Conservation (phyloP, 2,113 vertebrate species). For the Solea solea region DNA sequence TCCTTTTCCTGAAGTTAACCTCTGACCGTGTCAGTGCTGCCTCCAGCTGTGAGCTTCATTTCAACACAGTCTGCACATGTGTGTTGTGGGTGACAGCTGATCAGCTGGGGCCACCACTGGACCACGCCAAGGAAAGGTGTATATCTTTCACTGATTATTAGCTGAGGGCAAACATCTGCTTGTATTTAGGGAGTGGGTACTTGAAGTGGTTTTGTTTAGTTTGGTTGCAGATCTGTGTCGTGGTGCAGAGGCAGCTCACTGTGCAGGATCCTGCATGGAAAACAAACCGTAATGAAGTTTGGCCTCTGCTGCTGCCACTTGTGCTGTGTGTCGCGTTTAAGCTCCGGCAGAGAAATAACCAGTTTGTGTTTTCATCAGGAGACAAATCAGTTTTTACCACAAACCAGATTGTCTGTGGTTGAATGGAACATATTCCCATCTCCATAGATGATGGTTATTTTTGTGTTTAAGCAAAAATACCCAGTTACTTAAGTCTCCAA, state of each 20-base stretch:
- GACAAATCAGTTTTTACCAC: conserved; percentile 8
- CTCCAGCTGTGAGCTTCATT: neutral
- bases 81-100: conserved; percentile 72
- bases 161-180: conserved; percentile 77
- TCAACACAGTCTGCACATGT: conserved; percentile 60
- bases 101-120: conserved; percentile 70
- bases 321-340: conserved; percentile 17
- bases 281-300: conserved; percentile 68
- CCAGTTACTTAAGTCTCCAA: no score
- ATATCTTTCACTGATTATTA: conserved; percentile 59
- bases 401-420: conserved; percentile 7
- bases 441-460: neutral
- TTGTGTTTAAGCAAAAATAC: neutral
- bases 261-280: conserved; percentile 61
- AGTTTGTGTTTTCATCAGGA: conserved; percentile 34
- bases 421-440: neutral
- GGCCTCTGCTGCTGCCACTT: conserved; percentile 42
- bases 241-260: conserved; percentile 37
- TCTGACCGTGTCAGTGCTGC: neutral
- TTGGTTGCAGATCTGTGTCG: conserved; percentile 67
- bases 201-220: conserved; percentile 50
- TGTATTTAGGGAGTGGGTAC: conserved; percentile 65
- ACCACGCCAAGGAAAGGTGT: conserved; percentile 41
- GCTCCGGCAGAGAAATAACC: neutral
- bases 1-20: no score